These are phyloP conservation scores for Catonia carolina DNA, from an alignment of 2,888 invertebrate species.

Conservation along the genomic window DNA sequence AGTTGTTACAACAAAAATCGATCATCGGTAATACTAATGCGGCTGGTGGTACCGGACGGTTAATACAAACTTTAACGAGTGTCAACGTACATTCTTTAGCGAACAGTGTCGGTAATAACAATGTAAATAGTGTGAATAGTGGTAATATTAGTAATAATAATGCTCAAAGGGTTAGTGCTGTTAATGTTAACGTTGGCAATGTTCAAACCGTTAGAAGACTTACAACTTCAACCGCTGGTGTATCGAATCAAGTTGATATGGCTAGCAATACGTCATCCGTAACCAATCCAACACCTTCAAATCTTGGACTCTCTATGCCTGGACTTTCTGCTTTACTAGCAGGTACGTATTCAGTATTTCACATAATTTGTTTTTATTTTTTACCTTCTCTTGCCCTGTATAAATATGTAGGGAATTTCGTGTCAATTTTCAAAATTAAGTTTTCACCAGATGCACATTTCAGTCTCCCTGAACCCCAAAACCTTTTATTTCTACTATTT, in stretches of 20 bases:
- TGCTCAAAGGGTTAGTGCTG: slow-evolving; percentile 7
- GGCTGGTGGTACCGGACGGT: no score
- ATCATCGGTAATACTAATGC: slow-evolving; percentile 12
- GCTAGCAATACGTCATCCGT: slow-evolving; percentile 5
- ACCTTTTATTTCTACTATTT: no score
- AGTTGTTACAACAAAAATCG: neutral
- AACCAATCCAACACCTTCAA: slow-evolving; percentile 39
- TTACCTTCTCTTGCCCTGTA: no score
- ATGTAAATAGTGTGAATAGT: no score
- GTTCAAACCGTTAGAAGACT: slow-evolving; percentile 14
- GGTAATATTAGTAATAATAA: no score
- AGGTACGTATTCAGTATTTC: slow-evolving; percentile 37
- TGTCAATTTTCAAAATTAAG: no score
- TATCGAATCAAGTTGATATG: no score
- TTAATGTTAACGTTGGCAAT: slow-evolving; percentile 8
- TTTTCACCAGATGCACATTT: no score
- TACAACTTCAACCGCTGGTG: slow-evolving; percentile 16
- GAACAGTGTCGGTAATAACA: no score
- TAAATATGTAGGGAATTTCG: no score
- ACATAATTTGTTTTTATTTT: no score
- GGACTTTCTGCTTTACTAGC: slow-evolving; percentile 53
- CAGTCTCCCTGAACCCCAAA: no score
- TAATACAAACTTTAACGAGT: slow-evolving; percentile 23
- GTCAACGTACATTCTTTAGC: slow-evolving; percentile 16
- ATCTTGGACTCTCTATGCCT: slow-evolving; percentile 51